A percentile compares a stretch with the other conserved stretches of the same genome.
Conservation (phyloP, 30 jellyfish, hydroid and myxozoan genomes). For the Clytia hemisphaerica region DNA sequence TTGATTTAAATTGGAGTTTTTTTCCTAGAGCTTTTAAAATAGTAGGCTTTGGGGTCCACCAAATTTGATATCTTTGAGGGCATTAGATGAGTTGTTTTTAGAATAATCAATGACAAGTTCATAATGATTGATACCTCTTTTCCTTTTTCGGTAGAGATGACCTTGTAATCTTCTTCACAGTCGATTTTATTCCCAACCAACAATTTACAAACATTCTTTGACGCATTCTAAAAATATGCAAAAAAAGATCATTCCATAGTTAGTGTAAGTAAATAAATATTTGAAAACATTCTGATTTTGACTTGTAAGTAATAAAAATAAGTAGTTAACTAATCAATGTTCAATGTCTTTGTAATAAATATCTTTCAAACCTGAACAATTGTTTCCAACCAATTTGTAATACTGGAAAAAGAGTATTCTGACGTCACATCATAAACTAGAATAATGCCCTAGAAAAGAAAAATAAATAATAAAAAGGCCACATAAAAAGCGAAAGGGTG, state of each 20-base stretch:
- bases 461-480: too few relatives aligned
- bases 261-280: too few relatives aligned
- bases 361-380: slow-evolving; percentile 36
- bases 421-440: slow-evolving; percentile 58
- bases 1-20: too few relatives aligned
- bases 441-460: slow-evolving; percentile 53
- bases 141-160: slow-evolving; percentile 25
- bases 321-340: neutral
- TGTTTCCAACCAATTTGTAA: slow-evolving; percentile 56
- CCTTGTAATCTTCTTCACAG: slow-evolving; percentile 31
- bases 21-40: too few relatives aligned
- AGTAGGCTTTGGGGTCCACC: too few relatives aligned
- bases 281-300: neutral
- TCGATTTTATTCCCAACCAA: slow-evolving; percentile 67
- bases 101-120: neutral
- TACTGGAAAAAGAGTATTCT: slow-evolving; percentile 40
- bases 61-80: too few relatives aligned
- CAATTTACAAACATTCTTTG: slow-evolving; percentile 33
- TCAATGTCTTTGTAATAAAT: neutral
- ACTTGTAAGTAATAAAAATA: neutral
- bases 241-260: neutral
- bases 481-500: neutral
- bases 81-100: too few relatives aligned
- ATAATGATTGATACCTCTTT: slow-evolving; percentile 23
- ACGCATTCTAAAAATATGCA: slow-evolving; percentile 39